Evolutionary conservation across 2,888 invertebrate genomes (phyloP).

Genomic region (Drosophila multiciliata): DNA sequence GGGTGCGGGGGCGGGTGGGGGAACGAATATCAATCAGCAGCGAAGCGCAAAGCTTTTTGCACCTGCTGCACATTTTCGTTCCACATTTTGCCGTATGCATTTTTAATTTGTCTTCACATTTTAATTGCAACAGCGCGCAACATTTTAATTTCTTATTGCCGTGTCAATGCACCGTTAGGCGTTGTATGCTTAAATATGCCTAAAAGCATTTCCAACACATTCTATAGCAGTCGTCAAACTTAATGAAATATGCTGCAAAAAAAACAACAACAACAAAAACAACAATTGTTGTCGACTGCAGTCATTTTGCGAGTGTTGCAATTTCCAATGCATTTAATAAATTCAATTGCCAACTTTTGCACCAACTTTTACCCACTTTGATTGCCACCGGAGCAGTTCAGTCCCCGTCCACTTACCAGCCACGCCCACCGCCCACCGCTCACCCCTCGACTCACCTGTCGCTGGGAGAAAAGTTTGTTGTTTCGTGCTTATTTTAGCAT

Average conservation of each 20-base stretch:
- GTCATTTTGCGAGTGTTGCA: constrained; percentile 24
- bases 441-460: background rate
- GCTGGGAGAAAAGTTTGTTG: constrained; percentile 37
- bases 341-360: constrained; percentile 51
- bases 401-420: background rate
- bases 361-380: constrained; percentile 4
- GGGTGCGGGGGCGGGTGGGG: background rate
- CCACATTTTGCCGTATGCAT: constrained; percentile 49
- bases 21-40: constrained; percentile 64
- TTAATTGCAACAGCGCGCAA: constrained; percentile 66
- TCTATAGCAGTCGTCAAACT: constrained; percentile 42
- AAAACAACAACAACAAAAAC: background rate
- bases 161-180: constrained; percentile 59
- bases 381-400: background rate
- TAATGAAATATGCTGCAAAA: constrained; percentile 50
- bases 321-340: constrained; percentile 64
- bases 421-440: background rate
- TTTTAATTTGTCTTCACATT: constrained; percentile 79
- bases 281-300: constrained; percentile 21
- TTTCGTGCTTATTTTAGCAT: constrained; percentile 68
- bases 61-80: constrained; percentile 50
- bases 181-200: constrained; percentile 42
- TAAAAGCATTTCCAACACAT: constrained; percentile 45
- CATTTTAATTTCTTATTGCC: constrained; percentile 70
- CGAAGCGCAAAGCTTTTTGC: constrained; percentile 66